Evolutionary conservation across 2,888 invertebrate genomes (phyloP), one percentile per base, ranked within the genome.

Genomic region (Cephus nigrinus): DNA sequence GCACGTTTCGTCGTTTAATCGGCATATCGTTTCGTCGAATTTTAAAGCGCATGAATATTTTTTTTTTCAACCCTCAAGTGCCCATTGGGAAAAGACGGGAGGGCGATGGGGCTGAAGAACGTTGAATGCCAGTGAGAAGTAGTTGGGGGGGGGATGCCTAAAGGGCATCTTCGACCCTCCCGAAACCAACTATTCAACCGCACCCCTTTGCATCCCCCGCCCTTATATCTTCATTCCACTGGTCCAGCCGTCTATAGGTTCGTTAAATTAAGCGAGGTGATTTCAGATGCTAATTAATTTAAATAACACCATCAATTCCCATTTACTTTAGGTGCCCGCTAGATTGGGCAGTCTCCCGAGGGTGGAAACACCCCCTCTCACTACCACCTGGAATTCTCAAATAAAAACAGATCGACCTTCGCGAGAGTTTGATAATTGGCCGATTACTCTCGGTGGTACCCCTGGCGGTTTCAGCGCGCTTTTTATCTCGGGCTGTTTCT

Each of bases 231-330:
- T 76, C 76, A 40, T 74, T 36, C 77, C 40, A 5, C 15, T 40
- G 4, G 40, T 40, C 40, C 40, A 40, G 15, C 40, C 40, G 15
- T 40, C 40, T 40, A 15, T 40, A 40, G 40, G 77, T 78, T 78
- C 78, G 75, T 78, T 78, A 78, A 78, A 75, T 78, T 78, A 68
- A 75, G 75, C 75, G 78, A 75, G 78, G 78, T 72, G 75, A 78
- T 78, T 78, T 78, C 78, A 69, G 75, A 78, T 78, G 78, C 78
- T 75, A 75, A 78, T 78, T 78, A 78, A 78, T 78, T 78, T 78
- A 78, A 78, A 78, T 78, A 78, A 78, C 75, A 78, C 75, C 78
- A 75, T 75, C 75, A 75, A 78, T 78, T 78, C 72, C 68, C 75
- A 78, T 78, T 78, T 78, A 32, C 75, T 75, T 69, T 34, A 77